Base-by-base conservation (phyloP, 2,888 invertebrate genomes). In the Cheilosia urbana region DNA sequence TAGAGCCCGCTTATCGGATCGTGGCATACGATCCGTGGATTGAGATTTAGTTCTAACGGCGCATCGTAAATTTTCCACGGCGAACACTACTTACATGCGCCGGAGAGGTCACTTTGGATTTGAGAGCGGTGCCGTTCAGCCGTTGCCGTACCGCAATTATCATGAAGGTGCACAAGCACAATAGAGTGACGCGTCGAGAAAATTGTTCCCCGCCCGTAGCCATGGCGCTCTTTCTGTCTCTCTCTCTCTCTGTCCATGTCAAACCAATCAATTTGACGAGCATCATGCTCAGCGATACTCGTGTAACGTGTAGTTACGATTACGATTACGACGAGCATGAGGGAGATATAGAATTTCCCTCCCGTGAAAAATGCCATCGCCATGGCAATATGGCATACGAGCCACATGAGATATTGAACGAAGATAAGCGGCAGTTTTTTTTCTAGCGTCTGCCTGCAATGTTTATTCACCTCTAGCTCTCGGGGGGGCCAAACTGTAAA, bases 251-350 rank as follows among this genome's bases (percentile, higher is more conserved):
- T 13, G 37, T 45, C 24, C 63, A 80, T 77, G 85, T 81, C 81
- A 85, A 85, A 81, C 72, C 85, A 85, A 85, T 85, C 85, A 85
- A 85, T 85, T 72, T 85, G 80, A 85, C 81, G 72, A 58, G 76
- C 42, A 72, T 76, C 76, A 62, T 58, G 57, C 79, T 51, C 51
- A 40, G 21, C 51, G 53, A 73, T 68, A 63, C 66, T 37, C 7
- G 21, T 2, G 0, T 60, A 24, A 11, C n/a, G n/a, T n/a, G n/a
- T n/a, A n/a, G n/a, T n/a, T n/a, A n/a, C n/a, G n/a, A n/a, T n/a
- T n/a, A n/a, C n/a, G n/a, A n/a, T 21, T 9, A 24, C 30, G 5
- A 2, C 21, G 17, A 30, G 1, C 9, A 15, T 6, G 17, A 34
- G 30, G 9, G 4, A 13, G 7, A 40, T 27, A 69, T 69, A 68